These are phyloP conservation scores for Pyrgus malvae DNA, from an alignment of 2,888 invertebrate genomes.

Conservation along the genomic window DNA sequence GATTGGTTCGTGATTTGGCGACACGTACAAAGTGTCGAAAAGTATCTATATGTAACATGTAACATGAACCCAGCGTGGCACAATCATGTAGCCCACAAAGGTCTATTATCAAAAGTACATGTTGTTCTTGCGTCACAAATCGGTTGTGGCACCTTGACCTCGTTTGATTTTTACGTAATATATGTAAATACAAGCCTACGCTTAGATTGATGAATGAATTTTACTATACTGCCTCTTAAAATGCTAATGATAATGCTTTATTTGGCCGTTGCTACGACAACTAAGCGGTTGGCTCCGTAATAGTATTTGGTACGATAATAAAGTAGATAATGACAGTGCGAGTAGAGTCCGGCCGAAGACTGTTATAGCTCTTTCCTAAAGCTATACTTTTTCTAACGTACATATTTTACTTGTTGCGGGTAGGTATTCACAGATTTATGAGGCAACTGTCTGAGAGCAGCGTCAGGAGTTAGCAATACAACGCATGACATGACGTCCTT, in stretches of 20 bases:
- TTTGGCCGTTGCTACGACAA: constrained; percentile 18
- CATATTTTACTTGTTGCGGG: too few species aligned
- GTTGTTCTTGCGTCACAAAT: constrained; percentile 31
- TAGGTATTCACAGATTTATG: too few species aligned
- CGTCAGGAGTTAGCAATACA: too few species aligned
- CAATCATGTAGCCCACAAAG: not conserved
- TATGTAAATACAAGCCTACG: constrained; percentile 62
- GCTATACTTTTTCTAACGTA: too few species aligned
- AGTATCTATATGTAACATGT: too few species aligned
- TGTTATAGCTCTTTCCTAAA: too few species aligned
- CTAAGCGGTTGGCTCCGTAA: not conserved
- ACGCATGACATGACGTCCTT: too few species aligned
- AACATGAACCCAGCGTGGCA: too few species aligned
- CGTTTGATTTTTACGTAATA: constrained; percentile 50
- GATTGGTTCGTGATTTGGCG: not conserved
- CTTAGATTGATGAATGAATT: constrained; percentile 43
- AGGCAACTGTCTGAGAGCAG: too few species aligned
- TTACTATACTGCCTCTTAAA: constrained; percentile 23
- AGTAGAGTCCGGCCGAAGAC: not conserved
- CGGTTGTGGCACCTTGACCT: constrained; percentile 59
- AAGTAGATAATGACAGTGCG: not conserved
- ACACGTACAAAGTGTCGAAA: not conserved
- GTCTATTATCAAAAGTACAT: constrained; percentile 3
- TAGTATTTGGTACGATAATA: constrained; percentile 2
- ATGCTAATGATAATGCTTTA: constrained; percentile 15